phyloP scores from a whole-genome alignment of 1,140 invertebrate species.

The Nephila pilipes region DNA sequence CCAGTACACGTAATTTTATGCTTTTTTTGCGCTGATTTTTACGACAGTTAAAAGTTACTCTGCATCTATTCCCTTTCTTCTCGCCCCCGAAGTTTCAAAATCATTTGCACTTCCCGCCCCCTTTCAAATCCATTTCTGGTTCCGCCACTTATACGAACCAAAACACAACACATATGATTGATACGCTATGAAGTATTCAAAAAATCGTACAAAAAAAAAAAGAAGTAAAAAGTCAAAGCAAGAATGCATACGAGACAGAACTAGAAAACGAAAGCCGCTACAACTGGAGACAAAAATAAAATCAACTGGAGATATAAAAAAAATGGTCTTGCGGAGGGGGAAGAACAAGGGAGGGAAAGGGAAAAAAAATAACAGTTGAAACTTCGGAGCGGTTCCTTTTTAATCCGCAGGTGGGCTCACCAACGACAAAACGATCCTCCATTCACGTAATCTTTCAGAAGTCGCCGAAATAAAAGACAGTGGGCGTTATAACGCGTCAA shows the following conservation, averaged over 20 bases:
- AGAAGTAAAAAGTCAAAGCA: no score
- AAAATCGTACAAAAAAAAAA: background rate
- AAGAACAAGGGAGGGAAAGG: background rate
- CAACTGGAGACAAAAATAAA: slow-evolving; percentile 37
- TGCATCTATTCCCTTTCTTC: background rate
- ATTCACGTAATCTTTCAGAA: slow-evolving; percentile 69
- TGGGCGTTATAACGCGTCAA: slow-evolving; percentile 70
- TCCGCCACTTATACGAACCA: slow-evolving; percentile 43
- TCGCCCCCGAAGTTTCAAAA: background rate
- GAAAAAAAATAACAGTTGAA: slow-evolving; percentile 14
- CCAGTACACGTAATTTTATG: no score
- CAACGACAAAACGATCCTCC: slow-evolving; percentile 57
- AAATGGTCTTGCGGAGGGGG: background rate
- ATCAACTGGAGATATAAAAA: slow-evolving; percentile 1
- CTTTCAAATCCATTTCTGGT: slow-evolving; percentile 1
- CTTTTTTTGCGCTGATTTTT: background rate
- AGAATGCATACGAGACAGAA: background rate
- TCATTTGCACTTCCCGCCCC: background rate
- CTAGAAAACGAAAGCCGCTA: slow-evolving; percentile 25
- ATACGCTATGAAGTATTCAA: background rate
- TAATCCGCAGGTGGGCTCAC: slow-evolving; percentile 62
- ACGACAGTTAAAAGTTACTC: background rate
- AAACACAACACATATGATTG: slow-evolving; percentile 47
- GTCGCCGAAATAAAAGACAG: slow-evolving; percentile 74
- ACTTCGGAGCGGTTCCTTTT: slow-evolving; percentile 64